Percentiles rank a stretch among this genome's conserved stretches.
These are phyloP conservation scores for Saturnia pavonia DNA, from an alignment of 2,888 invertebrate genomes.

Conservation along the genomic window DNA sequence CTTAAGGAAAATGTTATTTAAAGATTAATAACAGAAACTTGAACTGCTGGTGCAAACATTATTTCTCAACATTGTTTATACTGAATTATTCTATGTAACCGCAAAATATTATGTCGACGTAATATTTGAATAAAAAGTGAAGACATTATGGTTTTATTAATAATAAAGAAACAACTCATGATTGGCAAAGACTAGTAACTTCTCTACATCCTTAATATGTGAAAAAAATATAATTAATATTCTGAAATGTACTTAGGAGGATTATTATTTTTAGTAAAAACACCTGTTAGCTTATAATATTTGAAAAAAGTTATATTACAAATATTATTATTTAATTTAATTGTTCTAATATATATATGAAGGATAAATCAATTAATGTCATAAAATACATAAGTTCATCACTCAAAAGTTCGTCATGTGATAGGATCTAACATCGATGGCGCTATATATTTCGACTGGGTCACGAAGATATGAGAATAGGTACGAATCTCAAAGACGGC, in stretches of 20 bases:
- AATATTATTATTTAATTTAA: too few species aligned
- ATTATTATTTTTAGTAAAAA: not conserved
- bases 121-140: constrained; percentile 79
- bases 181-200: not conserved
- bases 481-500: too few species aligned
- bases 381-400: too few species aligned
- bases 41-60: constrained; percentile 67
- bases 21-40: constrained; percentile 56
- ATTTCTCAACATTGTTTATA: constrained; percentile 75
- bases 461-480: too few species aligned
- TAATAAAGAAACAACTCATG: not conserved
- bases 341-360: too few species aligned
- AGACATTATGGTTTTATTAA: constrained; percentile 39
- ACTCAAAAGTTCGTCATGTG: too few species aligned
- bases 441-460: too few species aligned
- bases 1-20: constrained; percentile 60
- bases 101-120: constrained; percentile 79
- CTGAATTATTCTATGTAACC: constrained; percentile 79
- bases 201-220: too few species aligned
- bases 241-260: not conserved
- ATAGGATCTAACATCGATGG: too few species aligned
- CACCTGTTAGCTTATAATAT: not conserved
- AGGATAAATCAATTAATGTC: too few species aligned
- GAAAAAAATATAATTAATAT: not conserved
- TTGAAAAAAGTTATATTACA: too few species aligned